Conservation (phyloP, 2,888 invertebrate species). For the Chirona hameri region DNA sequence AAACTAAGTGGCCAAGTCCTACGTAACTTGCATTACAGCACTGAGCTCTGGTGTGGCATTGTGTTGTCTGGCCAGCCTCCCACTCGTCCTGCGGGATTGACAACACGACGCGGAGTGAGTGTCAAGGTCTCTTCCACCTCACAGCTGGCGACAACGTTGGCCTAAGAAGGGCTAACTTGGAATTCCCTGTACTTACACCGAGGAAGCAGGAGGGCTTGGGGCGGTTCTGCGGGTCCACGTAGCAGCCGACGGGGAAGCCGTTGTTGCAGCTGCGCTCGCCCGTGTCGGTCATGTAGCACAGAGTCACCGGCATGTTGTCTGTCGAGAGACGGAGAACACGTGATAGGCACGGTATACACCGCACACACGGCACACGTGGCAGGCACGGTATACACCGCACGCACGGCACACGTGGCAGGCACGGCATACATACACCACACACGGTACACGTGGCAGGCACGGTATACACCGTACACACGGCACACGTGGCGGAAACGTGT, state of each 20-base stretch:
- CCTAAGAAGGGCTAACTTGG: too few species aligned
- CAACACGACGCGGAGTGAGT: too few species aligned
- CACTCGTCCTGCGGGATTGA: too few species aligned
- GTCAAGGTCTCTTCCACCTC: too few species aligned
- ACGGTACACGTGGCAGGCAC: too few species aligned
- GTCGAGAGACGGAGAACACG: constrained; percentile 43
- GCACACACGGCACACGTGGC: background rate
- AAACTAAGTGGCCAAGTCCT: too few species aligned
- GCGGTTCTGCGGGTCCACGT: constrained; percentile 60
- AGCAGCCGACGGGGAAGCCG: constrained; percentile 98
- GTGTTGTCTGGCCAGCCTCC: too few species aligned
- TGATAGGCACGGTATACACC: background rate
- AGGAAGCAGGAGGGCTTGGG: constrained; percentile 52
- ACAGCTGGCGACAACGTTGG: too few species aligned
- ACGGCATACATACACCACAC: too few species aligned
- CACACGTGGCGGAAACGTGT: background rate
- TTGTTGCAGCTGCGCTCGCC: constrained; percentile 64
- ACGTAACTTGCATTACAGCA: too few species aligned
- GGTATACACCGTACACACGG: background rate
- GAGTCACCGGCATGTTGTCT: constrained; percentile 99
- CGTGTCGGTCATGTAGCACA: constrained; percentile 68
- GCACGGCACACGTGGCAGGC: background rate
- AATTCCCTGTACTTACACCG: constrained; percentile 39
- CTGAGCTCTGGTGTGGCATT: too few species aligned
- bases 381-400: background rate